Conservation (phyloP, 1,140 invertebrate genomes). For the Cardiocondyla obscurior region DNA sequence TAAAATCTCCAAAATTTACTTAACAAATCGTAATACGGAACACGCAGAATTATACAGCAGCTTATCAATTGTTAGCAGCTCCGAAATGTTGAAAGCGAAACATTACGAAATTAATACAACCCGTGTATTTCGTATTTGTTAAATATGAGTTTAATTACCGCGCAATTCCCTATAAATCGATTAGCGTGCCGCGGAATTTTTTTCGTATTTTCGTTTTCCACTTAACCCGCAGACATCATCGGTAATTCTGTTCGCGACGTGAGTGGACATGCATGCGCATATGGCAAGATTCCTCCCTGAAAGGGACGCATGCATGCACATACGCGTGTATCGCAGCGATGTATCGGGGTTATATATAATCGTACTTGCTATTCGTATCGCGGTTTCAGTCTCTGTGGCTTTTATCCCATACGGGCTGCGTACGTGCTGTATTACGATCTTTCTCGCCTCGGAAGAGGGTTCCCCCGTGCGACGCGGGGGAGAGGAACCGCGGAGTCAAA, state of each 20-base stretch:
- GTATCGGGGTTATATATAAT: slow-evolving; percentile 18
- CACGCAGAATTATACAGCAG: too few relatives aligned
- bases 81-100: background rate
- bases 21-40: too few relatives aligned
- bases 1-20: too few relatives aligned
- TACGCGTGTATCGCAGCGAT: background rate
- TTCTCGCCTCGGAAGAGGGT: background rate
- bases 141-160: background rate
- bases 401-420: slow-evolving; percentile 39
- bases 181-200: background rate
- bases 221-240: slow-evolving; percentile 16
- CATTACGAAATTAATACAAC: background rate
- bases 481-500: background rate
- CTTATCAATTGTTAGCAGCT: too few relatives aligned
- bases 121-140: background rate
- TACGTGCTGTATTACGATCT: slow-evolving; percentile 43
- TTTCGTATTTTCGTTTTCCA: background rate
- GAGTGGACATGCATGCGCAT: background rate
- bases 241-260: slow-evolving; percentile 3
- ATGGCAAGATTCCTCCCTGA: background rate
- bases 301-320: background rate
- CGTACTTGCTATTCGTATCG: slow-evolving; percentile 45
- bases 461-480: background rate
- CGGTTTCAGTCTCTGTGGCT: slow-evolving; percentile 30
- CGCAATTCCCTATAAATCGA: background rate